A percentile compares a stretch with the other conserved stretches of the same genome.
These are phyloP conservation scores for Microchrysa polita DNA, from an alignment of 2,888 invertebrate species.

Conservation along the genomic window DNA sequence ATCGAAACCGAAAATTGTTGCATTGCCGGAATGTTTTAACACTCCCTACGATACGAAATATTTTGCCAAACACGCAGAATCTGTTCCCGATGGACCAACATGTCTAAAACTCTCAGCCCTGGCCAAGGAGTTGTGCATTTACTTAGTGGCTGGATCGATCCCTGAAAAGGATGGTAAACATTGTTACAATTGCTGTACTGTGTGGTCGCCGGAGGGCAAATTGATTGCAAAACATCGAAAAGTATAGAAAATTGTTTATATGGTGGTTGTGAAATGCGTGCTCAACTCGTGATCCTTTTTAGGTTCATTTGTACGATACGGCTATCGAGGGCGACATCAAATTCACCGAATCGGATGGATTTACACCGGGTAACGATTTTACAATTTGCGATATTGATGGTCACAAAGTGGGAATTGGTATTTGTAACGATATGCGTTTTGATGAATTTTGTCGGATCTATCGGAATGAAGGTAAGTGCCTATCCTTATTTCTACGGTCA, in stretches of 20 bases:
- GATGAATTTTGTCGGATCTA: constrained; percentile 84
- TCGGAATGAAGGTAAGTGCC: constrained; percentile 67
- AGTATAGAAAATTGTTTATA: constrained; percentile 65
- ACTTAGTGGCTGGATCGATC: constrained; percentile 88
- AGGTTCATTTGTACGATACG: constrained; percentile 80
- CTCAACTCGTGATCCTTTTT: background rate
- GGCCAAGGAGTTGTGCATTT: constrained; percentile 80
- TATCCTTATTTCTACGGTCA: background rate
- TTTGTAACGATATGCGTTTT: constrained; percentile 95
- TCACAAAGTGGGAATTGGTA: constrained; percentile 86
- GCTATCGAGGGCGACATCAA: constrained; percentile 88
- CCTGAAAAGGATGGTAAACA: constrained; percentile 77
- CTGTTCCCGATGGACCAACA: constrained; percentile 84
- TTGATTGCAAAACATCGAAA: constrained; percentile 85
- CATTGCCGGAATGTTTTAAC: constrained; percentile 91
- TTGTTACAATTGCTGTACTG: constrained; percentile 87
- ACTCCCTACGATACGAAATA: constrained; percentile 87
- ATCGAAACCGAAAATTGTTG: constrained; percentile 70
- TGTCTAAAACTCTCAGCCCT: constrained; percentile 74
- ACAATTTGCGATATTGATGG: constrained; percentile 78
- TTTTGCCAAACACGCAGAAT: constrained; percentile 86
- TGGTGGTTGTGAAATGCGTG: too few relatives aligned
- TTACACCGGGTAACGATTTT: constrained; percentile 79
- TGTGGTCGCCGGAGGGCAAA: constrained; percentile 82
- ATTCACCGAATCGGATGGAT: constrained; percentile 88